Evolutionary conservation across 2,797 vertebrate genomes (phyloP).

Genomic region (Kryptolebias ocellatus): DNA sequence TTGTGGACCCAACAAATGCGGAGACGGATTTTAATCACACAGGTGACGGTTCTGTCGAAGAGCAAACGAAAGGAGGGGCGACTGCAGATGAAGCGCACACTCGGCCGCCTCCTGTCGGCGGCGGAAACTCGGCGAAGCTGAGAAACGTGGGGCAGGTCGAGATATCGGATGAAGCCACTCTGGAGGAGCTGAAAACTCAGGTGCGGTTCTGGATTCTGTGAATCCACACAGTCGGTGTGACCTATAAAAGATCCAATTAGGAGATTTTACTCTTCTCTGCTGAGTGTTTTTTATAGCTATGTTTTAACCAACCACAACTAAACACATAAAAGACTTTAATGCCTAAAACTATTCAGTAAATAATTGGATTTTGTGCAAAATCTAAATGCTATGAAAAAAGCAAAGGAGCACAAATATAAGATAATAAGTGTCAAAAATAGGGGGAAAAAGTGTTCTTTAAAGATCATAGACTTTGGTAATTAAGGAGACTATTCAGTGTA

Average conservation of each 20-base stretch:
- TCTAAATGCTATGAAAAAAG: too few species aligned
- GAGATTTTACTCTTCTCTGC: not conserved
- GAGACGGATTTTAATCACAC: constrained; percentile 55
- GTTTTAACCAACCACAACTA: not conserved
- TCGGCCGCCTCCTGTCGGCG: constrained; percentile 9
- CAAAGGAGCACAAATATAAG: too few species aligned
- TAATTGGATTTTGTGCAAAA: too few species aligned
- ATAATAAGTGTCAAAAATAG: too few species aligned
- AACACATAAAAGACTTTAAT: too few species aligned
- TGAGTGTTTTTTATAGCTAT: not conserved
- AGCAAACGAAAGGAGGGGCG: constrained; percentile 39
- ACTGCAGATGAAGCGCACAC: constrained; percentile 45
- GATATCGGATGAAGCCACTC: constrained; percentile 86
- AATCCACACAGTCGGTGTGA: not conserved
- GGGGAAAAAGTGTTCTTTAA: too few species aligned
- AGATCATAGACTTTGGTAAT: not conserved
- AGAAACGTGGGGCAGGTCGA: constrained; percentile 84
- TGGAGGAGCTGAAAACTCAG: constrained; percentile 92
- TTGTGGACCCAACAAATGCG: constrained; percentile 35
- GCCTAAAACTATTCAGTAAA: too few species aligned
- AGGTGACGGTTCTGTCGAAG: constrained; percentile 46
- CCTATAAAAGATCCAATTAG: not conserved
- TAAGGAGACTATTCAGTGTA: not conserved
- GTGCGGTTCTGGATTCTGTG: constrained; percentile 64
- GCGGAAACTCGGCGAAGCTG: constrained; percentile 59